A percentile compares a stretch with the other conserved stretches of the same genome.
Conservation (phyloP, 1,140 invertebrate species). For the Gryllus bimaculatus region DNA sequence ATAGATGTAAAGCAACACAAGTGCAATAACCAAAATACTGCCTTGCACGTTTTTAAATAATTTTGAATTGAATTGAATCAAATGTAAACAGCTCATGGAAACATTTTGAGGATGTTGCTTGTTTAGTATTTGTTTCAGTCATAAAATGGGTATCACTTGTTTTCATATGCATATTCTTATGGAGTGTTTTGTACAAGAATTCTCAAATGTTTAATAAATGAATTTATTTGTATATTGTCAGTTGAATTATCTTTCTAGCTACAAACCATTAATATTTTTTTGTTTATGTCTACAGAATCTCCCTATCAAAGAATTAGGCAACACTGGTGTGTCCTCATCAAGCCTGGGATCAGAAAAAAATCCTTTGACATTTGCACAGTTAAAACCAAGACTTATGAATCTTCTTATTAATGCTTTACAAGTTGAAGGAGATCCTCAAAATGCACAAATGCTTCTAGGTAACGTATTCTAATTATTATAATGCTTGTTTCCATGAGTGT, state of each 20-base stretch:
- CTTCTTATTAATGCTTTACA: constrained; percentile 76
- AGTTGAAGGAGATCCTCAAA: constrained; percentile 75
- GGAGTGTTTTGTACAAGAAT: too few relatives aligned
- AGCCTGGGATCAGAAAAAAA: constrained; percentile 30
- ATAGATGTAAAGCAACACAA: too few relatives aligned
- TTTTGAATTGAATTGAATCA: too few relatives aligned
- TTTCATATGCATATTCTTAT: too few relatives aligned
- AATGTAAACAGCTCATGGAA: too few relatives aligned
- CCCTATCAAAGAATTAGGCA: constrained; percentile 58
- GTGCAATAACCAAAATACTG: too few relatives aligned
- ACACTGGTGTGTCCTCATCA: background rate
- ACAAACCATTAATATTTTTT: background rate
- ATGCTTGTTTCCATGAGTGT: background rate
- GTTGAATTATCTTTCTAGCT: background rate
- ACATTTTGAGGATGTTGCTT: too few relatives aligned
- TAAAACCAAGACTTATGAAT: constrained; percentile 75
- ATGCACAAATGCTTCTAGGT: constrained; percentile 85
- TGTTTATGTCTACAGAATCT: constrained; percentile 44
- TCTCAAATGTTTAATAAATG: too few relatives aligned
- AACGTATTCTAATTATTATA: constrained; percentile 23
- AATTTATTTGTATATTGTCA: too few relatives aligned
- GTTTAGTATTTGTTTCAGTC: too few relatives aligned
- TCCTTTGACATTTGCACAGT: constrained; percentile 60
- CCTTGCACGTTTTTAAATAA: too few relatives aligned
- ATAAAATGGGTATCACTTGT: too few relatives aligned